These are phyloP conservation scores for Athripsodes cinereus DNA, from an alignment of 2,888 invertebrate species.

Conservation along the genomic window DNA sequence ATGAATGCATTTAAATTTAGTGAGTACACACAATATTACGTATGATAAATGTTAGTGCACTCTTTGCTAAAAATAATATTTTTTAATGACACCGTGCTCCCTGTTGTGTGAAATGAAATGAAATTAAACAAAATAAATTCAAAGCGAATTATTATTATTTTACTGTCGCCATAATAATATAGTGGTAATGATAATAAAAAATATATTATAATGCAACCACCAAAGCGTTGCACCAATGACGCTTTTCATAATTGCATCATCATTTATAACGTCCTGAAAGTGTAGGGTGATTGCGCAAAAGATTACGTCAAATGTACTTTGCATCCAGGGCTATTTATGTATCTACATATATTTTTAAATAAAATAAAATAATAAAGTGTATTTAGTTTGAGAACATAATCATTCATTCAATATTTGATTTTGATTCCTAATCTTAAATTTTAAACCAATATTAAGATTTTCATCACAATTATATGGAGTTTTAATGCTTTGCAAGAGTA, in stretches of 20 bases:
- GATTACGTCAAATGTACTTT: too few relatives aligned
- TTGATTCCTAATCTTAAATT: too few relatives aligned
- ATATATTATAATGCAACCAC: neutral
- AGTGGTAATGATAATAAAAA: neutral
- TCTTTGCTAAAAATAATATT: slow-evolving; percentile 4
- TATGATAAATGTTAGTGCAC: neutral
- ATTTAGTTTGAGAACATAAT: too few relatives aligned
- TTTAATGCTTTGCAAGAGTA: neutral
- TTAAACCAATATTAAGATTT: too few relatives aligned
- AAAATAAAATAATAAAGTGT: too few relatives aligned
- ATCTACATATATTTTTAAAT: too few relatives aligned
- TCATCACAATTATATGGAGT: neutral
- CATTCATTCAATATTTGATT: too few relatives aligned
- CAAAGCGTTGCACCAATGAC: neutral
- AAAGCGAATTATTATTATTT: neutral
- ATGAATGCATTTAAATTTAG: neutral
- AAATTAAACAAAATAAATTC: slow-evolving; percentile 1
- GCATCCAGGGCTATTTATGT: too few relatives aligned
- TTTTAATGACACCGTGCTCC: slow-evolving; percentile 6
- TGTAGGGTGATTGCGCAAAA: too few relatives aligned
- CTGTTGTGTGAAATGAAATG: slow-evolving; percentile 10
- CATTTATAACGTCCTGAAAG: neutral
- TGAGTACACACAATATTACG: neutral
- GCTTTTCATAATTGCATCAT: neutral
- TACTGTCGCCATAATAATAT: neutral